A percentile compares a stretch with the other conserved stretches of the same genome.
These are phyloP conservation scores for Prionace glauca DNA, from an alignment of 2,797 vertebrate genomes.

Conservation along the genomic window DNA sequence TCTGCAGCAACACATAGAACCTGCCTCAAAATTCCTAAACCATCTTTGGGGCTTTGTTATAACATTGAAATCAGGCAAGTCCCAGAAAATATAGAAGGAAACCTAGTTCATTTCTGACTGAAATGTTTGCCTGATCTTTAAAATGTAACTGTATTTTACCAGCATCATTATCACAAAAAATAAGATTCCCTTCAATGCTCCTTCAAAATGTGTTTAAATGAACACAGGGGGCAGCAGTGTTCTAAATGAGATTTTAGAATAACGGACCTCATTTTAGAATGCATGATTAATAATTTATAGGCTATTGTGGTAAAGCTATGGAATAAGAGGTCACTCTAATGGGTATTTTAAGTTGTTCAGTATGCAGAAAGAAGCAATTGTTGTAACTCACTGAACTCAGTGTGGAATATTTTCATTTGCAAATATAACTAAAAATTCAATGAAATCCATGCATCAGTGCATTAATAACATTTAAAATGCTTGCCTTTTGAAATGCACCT, in stretches of 20 bases:
- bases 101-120: neutral
- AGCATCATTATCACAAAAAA: too few species aligned
- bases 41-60: neutral
- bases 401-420: neutral
- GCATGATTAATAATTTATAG: neutral
- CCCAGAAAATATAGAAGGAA: too few species aligned
- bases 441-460: neutral
- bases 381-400: neutral
- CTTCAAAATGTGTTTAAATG: neutral
- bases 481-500: neutral
- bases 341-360: neutral
- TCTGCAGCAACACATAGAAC: neutral
- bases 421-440: neutral
- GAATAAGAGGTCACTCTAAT: neutral
- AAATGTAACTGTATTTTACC: neutral
- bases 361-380: neutral
- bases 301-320: neutral
- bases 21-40: neutral
- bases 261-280: neutral
- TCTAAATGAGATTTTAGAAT: neutral
- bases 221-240: neutral
- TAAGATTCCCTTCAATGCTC: neutral
- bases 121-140: neutral
- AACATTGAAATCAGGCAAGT: neutral
- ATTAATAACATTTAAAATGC: neutral